Conservation (phyloP, 2,113 vertebrate species). For the Lycocorax pyrrhopterus region DNA sequence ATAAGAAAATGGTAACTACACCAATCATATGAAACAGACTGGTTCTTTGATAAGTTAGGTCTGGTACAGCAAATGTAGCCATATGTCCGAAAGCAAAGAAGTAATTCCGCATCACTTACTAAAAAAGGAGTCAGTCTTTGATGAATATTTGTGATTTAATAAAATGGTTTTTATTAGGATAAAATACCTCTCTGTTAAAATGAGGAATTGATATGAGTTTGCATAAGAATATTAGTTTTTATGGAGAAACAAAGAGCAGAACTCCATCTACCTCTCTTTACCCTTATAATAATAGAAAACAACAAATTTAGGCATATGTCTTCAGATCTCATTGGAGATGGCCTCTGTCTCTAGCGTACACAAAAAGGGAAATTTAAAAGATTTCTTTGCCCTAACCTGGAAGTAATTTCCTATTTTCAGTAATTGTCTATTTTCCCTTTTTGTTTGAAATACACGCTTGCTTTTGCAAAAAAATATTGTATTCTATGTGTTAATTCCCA, state of each 20-base stretch:
- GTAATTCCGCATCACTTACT: background rate
- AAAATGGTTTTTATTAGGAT: background rate
- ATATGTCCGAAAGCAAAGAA: background rate
- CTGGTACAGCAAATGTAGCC: background rate
- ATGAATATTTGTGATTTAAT: background rate
- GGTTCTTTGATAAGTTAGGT: background rate
- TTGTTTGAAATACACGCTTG: background rate
- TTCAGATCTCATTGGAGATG: background rate
- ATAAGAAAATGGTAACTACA: background rate
- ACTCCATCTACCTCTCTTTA: background rate
- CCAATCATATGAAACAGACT: background rate
- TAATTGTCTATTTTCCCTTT: background rate
- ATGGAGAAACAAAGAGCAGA: background rate
- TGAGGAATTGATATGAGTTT: background rate
- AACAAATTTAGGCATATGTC: background rate
- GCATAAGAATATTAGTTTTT: background rate
- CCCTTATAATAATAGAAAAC: background rate
- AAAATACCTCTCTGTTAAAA: background rate
- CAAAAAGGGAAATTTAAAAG: background rate
- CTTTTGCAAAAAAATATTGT: background rate
- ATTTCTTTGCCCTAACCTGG: background rate
- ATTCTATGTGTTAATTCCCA: background rate
- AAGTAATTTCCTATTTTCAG: background rate
- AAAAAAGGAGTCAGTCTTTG: background rate
- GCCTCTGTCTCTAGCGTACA: background rate